A percentile compares a stretch with the other conserved stretches of the same genome.
phyloP scores from a whole-genome alignment of 2,888 invertebrate genomes.

The Limnephilus rhombicus region DNA sequence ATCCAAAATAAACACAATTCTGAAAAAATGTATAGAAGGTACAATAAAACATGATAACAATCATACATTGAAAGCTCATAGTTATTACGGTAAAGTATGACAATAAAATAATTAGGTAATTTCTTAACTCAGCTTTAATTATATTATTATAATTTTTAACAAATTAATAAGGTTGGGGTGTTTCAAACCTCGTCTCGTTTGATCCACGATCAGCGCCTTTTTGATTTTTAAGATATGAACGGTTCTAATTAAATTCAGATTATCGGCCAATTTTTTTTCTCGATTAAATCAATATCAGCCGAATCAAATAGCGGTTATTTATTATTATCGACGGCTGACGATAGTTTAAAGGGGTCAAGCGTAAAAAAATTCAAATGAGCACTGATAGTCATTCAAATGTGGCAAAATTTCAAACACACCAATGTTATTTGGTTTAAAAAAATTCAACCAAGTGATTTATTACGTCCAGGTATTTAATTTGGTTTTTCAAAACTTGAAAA shows the following conservation, averaged over 20 bases:
- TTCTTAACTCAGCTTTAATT: neutral
- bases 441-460: neutral
- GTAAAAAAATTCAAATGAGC: neutral
- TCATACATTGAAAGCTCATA: constrained; percentile 1
- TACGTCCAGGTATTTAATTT: neutral
- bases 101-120: neutral
- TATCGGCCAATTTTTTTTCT: neutral
- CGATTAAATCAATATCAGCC: neutral
- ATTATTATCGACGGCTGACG: too few species aligned
- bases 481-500: neutral
- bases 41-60: neutral
- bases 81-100: neutral
- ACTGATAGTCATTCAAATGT: neutral
- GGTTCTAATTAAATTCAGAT: neutral
- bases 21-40: neutral
- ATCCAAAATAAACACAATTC: too few species aligned
- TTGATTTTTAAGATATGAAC: neutral
- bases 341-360: neutral
- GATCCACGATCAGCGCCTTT: neutral
- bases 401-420: neutral
- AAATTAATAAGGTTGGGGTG: neutral
- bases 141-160: neutral
- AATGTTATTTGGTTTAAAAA: neutral
- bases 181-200: neutral
- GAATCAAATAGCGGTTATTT: too few species aligned